These are phyloP conservation scores for Apomyelois bistriatella DNA, from an alignment of 2,888 invertebrate genomes.

Conservation along the genomic window DNA sequence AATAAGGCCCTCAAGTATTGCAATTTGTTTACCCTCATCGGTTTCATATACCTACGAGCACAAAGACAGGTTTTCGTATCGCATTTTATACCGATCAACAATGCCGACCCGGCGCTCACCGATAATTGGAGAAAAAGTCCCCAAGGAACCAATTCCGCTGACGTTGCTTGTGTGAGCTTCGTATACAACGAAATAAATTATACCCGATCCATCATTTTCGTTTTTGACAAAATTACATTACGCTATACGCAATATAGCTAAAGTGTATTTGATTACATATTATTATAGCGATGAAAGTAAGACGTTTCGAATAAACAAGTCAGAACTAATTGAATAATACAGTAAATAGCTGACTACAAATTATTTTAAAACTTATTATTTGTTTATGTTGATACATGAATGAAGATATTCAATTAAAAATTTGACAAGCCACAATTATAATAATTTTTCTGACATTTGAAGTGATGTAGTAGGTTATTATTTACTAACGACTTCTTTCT, in stretches of 20 bases:
- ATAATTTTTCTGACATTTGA: no score
- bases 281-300: not conserved
- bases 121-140: conserved; percentile 72
- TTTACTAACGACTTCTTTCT: no score
- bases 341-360: no score
- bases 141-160: conserved; percentile 70
- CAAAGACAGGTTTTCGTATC: conserved; percentile 57
- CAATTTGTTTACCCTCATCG: conserved; percentile 79
- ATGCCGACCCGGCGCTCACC: conserved; percentile 55
- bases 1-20: conserved; percentile 75
- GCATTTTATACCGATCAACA: conserved; percentile 72
- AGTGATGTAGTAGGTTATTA: no score
- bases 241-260: not conserved
- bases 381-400: no score
- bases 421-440: no score
- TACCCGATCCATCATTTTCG: conserved; percentile 56
- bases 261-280: not conserved
- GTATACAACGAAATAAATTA: conserved; percentile 51
- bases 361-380: no score
- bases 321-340: no score
- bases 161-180: conserved; percentile 39
- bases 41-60: conserved; percentile 59
- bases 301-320: no score
- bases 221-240: conserved; percentile 39
- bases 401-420: no score